Base-by-base conservation (phyloP, 2,888 invertebrate species). In the Ennomos erosarius region DNA sequence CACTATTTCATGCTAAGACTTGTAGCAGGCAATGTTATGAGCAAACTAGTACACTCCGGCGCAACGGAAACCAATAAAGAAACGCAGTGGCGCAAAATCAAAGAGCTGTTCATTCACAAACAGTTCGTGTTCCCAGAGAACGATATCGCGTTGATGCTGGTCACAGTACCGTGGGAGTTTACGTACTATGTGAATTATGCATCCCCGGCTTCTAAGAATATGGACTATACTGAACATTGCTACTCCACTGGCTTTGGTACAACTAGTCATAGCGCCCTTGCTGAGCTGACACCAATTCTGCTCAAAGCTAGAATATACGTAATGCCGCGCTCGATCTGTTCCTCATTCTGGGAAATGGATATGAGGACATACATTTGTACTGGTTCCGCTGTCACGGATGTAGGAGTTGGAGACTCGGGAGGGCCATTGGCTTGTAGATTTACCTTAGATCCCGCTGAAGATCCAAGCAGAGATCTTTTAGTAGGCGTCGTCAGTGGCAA, bases 401-500 rank as follows among this genome's bases (percentile, higher is more conserved):
- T 84, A 0, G 70, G 79, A 0, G 68, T 63, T 5, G 89, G 88
- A 0, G 90, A 89, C 58, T 89, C 89, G 0, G 90, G 88, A 0
- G 86, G 89, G 0, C 90, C 89, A 0, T 58, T 90, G 33, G 70
- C 74, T 1, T 89, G 90, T 53, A 68, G 59, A 2, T 69, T 56
- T 1, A 81, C 82, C 0, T 37, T 46, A 0, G 83, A 85, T 34
- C 71, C 78, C 0, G 67, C 40, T 0, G 82, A 82, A 44, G 38
- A 39, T 8, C 42, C 62, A 0, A 64, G 69, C 0, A 67, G 62
- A 9, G 79, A 79, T 1, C 45, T 88, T 1, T 56, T 89, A 10
- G 84, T 79, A 0, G 89, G 89, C 0, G 56, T 90, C 0, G 88
- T 89, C 0, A 82, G 86, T 37, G 89, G 87, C 0, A 88, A 87